Conservation (phyloP, 2,113 vertebrate genomes). For the Platysteira castanea region DNA sequence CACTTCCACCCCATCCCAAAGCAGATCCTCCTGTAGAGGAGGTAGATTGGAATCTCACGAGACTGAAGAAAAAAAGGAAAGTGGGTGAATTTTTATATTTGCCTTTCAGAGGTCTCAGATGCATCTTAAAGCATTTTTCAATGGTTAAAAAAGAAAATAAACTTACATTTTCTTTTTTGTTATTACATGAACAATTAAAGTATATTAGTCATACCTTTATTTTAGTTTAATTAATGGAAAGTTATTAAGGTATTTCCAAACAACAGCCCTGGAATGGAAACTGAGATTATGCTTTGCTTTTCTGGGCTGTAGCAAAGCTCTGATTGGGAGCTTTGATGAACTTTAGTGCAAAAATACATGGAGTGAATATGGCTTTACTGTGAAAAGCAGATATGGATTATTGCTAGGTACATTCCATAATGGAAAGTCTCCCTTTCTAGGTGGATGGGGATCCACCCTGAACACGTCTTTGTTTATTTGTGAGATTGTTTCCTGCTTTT, state of each 20-base stretch:
- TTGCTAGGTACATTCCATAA: not conserved
- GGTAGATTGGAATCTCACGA: not conserved
- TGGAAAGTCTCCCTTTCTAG: slow-evolving; percentile 30
- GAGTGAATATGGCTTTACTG: not conserved
- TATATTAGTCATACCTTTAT: not conserved
- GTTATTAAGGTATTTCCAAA: not conserved
- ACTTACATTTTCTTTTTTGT: not conserved
- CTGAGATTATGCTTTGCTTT: not conserved
- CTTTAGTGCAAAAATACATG: not conserved
- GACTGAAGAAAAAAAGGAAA: not conserved
- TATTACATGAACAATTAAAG: not conserved
- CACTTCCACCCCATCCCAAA: not conserved
- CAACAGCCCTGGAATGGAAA: not conserved
- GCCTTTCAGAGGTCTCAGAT: not conserved
- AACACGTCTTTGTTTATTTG: slow-evolving; percentile 60
- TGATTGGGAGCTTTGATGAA: not conserved
- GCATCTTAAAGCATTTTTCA: not conserved
- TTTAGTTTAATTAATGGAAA: not conserved
- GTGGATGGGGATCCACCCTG: slow-evolving; percentile 19
- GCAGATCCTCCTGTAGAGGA: not conserved
- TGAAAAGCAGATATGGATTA: slow-evolving; percentile 10
- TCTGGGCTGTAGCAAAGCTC: not conserved
- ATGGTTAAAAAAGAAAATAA: not conserved
- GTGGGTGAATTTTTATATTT: not conserved
- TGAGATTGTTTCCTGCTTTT: slow-evolving; percentile 58